Evolutionary conservation across 64 coral and sea anemone genomes (phyloP).

Genomic region (Trachythela sp.): DNA sequence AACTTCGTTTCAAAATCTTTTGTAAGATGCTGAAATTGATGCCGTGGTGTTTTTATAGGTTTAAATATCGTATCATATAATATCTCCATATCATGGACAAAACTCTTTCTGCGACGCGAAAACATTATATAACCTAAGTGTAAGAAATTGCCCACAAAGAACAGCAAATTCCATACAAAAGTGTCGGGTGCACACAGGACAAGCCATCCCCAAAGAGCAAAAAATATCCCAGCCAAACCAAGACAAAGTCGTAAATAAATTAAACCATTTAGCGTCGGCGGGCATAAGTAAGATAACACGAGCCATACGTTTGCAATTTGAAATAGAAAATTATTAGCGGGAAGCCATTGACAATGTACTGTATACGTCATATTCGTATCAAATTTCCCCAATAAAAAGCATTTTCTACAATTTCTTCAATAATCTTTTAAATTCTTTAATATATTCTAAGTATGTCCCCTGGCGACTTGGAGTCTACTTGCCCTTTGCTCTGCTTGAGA

Average conservation of each 20-base stretch:
- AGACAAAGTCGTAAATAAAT: not conserved
- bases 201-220: slow-evolving; percentile 19
- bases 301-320: slow-evolving; percentile 8
- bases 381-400: not conserved
- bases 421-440: not conserved
- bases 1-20: not conserved
- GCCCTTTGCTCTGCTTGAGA: not conserved
- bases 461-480: too few relatives aligned
- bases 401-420: not conserved
- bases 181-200: not conserved
- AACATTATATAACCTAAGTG: slow-evolving; percentile 8
- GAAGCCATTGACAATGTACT: not conserved
- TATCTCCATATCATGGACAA: not conserved
- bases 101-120: not conserved
- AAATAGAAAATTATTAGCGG: slow-evolving; percentile 12
- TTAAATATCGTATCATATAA: not conserved
- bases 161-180: not conserved
- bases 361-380: not conserved
- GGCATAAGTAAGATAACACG: not conserved
- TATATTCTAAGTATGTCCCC: not conserved
- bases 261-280: slow-evolving; percentile 1
- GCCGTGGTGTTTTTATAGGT: not conserved
- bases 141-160: slow-evolving; percentile 7
- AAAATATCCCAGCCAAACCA: slow-evolving; percentile 13
- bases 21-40: slow-evolving; percentile 2